Percentiles rank a stretch among this genome's conserved stretches.
These are phyloP conservation scores for Nothobranchius furzeri DNA, from an alignment of 2,113 vertebrate species.

Conservation along the genomic window DNA sequence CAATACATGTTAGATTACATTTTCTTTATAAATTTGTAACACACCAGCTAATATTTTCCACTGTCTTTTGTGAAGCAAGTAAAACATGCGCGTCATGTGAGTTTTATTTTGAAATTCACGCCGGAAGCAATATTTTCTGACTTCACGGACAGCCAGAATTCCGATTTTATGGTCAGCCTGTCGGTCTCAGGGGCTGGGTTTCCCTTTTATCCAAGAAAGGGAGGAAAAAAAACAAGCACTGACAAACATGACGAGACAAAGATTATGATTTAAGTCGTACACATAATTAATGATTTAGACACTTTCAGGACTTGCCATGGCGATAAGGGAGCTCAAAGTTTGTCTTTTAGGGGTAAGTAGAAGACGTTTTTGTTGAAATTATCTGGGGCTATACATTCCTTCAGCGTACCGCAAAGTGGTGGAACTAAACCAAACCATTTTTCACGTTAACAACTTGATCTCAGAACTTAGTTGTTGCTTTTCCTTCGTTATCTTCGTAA, in stretches of 20 bases:
- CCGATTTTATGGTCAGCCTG: constrained; percentile 41
- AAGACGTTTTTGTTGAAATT: constrained; percentile 42
- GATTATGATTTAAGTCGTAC: constrained; percentile 24
- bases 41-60: no score
- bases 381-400: constrained; percentile 59
- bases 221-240: constrained; percentile 21
- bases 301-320: constrained; percentile 63
- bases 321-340: constrained; percentile 95
- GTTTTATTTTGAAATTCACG: constrained; percentile 37
- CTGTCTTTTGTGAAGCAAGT: no score
- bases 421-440: constrained; percentile 10
- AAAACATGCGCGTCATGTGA: background rate
- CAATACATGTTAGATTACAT: no score
- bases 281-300: constrained; percentile 48
- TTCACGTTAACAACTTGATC: background rate
- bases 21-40: no score
- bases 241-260: constrained; percentile 58
- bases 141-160: fast-evolving
- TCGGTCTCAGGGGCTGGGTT: constrained; percentile 53
- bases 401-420: constrained; percentile 23
- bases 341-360: constrained; percentile 95
- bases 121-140: background rate
- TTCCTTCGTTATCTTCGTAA: background rate
- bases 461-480: background rate
- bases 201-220: constrained; percentile 34